A percentile compares a stretch with the other conserved stretches of the same genome.
Evolutionary conservation across 2,113 vertebrate genomes (phyloP).

Genomic region (Sardina pilchardus): DNA sequence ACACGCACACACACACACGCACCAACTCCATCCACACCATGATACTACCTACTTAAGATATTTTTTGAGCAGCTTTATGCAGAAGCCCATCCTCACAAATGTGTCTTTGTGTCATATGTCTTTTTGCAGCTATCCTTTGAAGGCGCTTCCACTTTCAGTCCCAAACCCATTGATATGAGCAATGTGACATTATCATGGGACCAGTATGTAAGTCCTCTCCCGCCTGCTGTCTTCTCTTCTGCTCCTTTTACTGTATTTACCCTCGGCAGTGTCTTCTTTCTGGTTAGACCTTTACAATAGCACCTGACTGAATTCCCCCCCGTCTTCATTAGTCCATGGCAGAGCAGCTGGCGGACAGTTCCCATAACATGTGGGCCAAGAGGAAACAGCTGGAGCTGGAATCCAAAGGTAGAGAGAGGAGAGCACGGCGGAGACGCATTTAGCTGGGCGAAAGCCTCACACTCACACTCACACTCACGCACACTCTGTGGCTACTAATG

Average conservation of each 20-base stretch:
- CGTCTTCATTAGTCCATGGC: conserved; percentile 82
- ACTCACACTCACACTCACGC: not conserved
- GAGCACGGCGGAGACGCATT: not conserved
- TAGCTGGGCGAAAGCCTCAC: not conserved
- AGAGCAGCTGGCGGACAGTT: conserved; percentile 94
- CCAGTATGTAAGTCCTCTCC: conserved; percentile 81
- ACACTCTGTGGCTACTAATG: not conserved
- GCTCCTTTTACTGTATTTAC: too few relatives aligned
- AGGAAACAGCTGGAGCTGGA: conserved; percentile 88
- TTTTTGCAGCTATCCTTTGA: conserved; percentile 78
- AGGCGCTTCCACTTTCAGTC: conserved; percentile 83
- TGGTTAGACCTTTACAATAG: not conserved
- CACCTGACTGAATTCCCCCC: not conserved
- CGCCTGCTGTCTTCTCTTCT: not conserved
- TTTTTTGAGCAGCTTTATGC: not conserved
- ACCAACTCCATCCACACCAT: not conserved
- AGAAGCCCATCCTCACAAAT: not conserved
- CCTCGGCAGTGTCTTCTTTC: not conserved
- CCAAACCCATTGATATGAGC: conserved; percentile 91
- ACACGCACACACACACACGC: too few relatives aligned
- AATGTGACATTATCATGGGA: conserved; percentile 90
- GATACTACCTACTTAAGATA: not conserved
- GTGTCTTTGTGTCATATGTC: not conserved
- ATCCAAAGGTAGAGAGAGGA: conserved; percentile 79
- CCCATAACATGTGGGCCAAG: conserved; percentile 92